Conservation (phyloP, 1,140 invertebrate genomes). For the Tyrophagus putrescentiae region DNA sequence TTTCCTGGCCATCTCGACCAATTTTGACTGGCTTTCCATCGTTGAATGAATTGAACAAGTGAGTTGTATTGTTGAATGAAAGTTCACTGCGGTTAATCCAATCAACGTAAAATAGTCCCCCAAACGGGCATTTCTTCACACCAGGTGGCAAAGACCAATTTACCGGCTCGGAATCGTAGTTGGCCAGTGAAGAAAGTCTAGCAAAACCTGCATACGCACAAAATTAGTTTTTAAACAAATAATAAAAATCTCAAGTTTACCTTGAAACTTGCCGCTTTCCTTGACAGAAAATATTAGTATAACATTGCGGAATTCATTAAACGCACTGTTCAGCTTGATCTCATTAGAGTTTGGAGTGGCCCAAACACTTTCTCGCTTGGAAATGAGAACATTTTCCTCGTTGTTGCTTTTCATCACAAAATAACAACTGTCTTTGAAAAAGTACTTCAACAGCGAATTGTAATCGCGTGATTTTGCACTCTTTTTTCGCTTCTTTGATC, state of each 20-base stretch:
- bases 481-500: no score
- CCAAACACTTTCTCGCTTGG: constrained; percentile 92
- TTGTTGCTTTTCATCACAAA: constrained; percentile 97
- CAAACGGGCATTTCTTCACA: constrained; percentile 73
- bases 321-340: constrained; percentile 84
- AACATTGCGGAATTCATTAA: constrained; percentile 76
- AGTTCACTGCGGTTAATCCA: constrained; percentile 89
- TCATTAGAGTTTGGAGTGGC: constrained; percentile 94
- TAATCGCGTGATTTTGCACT: constrained; percentile 43
- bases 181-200: constrained; percentile 65
- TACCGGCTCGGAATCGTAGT: constrained; percentile 69
- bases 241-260: constrained; percentile 34
- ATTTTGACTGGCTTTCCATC: constrained; percentile 97
- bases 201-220: constrained; percentile 62
- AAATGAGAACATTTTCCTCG: constrained; percentile 83
- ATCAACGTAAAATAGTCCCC: constrained; percentile 86
- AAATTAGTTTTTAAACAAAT: constrained; percentile 4
- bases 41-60: constrained; percentile 95
- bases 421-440: constrained; percentile 85
- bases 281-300: constrained; percentile 92
- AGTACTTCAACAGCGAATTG: constrained; percentile 74
- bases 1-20: constrained; percentile 89
- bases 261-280: constrained; percentile 74
- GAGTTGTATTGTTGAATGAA: constrained; percentile 74
- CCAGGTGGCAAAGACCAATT: constrained; percentile 92